Base-by-base conservation (phyloP, 2,888 invertebrate species). In the Meteorus cinctellus region DNA sequence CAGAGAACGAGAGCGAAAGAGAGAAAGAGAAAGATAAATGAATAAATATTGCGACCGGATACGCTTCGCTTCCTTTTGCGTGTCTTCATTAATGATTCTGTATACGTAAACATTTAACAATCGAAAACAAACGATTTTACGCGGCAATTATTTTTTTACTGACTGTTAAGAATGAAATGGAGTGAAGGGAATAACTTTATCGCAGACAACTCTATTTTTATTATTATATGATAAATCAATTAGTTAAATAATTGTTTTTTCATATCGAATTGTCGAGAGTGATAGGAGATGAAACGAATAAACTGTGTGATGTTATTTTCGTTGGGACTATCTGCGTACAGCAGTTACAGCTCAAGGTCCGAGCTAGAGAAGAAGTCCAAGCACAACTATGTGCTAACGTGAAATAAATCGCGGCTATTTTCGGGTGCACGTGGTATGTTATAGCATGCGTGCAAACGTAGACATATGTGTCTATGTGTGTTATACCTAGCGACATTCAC, bases 391-490 rank as follows among this genome's bases (percentile, higher is more conserved):
- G 14, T 74, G 75, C 79, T 81, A 79, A 80, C 63, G 79, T 81
- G 78, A 83, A 83, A 86, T 86, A 86, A 85, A 86, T 86, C 84
- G 82, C 82, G 79, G 81, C 83, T 84, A 85, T 86, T 86, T 85
- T 76, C 82, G 82, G 55, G 83, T 82, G 51, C 66, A n/a, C 27
- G 41, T 45, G 59, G 41, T 41, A 1, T 41, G 41, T 41, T 12
- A 10, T 41, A 12, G 4, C 41, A 41, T 41, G 55, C 70, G 60
- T 59, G 24, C 24, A 45, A 55, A 59, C 29, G 48, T 29, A 70
- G 62, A 5, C 60, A 48, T 27, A 62, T 24, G 63, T n/a, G 45
- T 10, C 4, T 19, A 24, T 60, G 60, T 36, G 41, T 41, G 36
- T 14, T 59, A 41, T 27, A 45, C 24, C 24, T 51, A 1, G 14